A percentile compares a stretch with the other conserved stretches of the same genome.
Conservation (phyloP, 2,888 invertebrate species). For the Prosapia bicincta region DNA sequence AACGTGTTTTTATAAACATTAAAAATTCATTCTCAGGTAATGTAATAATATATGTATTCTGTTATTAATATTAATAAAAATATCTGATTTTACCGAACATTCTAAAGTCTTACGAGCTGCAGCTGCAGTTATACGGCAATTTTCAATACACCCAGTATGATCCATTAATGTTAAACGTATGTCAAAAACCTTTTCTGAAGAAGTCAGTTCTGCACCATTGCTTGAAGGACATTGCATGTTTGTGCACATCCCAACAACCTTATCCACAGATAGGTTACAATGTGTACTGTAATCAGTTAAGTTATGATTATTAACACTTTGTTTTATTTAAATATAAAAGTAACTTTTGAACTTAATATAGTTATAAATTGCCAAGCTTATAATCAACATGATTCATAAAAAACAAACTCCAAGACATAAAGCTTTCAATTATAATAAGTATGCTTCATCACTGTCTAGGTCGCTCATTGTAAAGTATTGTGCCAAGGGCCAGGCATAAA, state of each 20-base stretch:
- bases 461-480: too few species aligned
- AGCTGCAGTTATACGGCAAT: conserved; percentile 55
- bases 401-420: too few species aligned
- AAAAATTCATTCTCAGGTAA: too few species aligned
- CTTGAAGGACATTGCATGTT: conserved; percentile 45
- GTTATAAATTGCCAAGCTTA: too few species aligned
- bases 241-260: conserved; percentile 42
- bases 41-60: too few species aligned
- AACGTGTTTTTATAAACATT: too few species aligned
- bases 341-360: conserved; percentile 2
- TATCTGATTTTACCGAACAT: conserved; percentile 56
- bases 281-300: conserved; percentile 38
- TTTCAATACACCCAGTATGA: conserved; percentile 63
- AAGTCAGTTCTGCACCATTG: conserved; percentile 41
- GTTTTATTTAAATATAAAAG: conserved; percentile 25
- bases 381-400: too few species aligned
- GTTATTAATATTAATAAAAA: too few species aligned
- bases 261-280: conserved; percentile 39
- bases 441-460: too few species aligned
- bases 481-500: too few species aligned
- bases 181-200: conserved; percentile 50
- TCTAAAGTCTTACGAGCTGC: conserved; percentile 58
- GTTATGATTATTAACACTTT: too few species aligned
- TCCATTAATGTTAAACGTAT: conserved; percentile 62
- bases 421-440: too few species aligned